Base-by-base conservation (phyloP, 2,113 vertebrate genomes). In the Bubo scandiacus region DNA sequence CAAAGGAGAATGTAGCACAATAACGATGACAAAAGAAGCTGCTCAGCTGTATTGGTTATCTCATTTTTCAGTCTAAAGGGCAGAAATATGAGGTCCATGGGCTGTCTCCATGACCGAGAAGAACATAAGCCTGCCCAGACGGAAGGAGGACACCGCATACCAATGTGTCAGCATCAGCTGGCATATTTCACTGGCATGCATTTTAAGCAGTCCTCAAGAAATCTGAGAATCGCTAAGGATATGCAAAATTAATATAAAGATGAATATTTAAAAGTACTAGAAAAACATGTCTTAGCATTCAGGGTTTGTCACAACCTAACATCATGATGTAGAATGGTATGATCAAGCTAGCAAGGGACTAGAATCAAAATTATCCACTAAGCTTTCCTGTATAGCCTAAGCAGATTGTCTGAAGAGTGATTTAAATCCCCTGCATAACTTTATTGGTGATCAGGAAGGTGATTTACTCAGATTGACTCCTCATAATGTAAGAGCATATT, bases 161-260 rank as follows among this genome's bases (percentile, higher is more conserved):
- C 22, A 6, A 32, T 17, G 18, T 61, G 82, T 59, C 57, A 59
- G 65, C 73, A 89, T 34, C 49, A 87, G 36, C 38, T 47, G 40
- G 42, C 40, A 38, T 10, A 4, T 32, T 78, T 51, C 30, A 26
- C 25, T 49, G 38, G 23, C 40, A 77, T 34, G 20, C 57, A 40
- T 43, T 57, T 74, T 62, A 74, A 57, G 29, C 21, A 59, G 18
- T 25, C 30, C 70, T 81, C 32, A 58, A 63, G 72, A 88, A 92
- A 81, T 42, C 54, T 75, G 68, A 75, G 23, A 71, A 94, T 67
- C 6, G 1, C 86, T 77, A 68, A 63, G 45, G 21, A 59, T 51
- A 81, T 86, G 68, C 68, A 93, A 93, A 94, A 94, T 88, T 81
- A 94, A 81, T 58, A 87, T 27, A 27, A 73, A 85, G 20, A 88